Conservation (phyloP, 2,797 vertebrate species). For the Lophius americanus region DNA sequence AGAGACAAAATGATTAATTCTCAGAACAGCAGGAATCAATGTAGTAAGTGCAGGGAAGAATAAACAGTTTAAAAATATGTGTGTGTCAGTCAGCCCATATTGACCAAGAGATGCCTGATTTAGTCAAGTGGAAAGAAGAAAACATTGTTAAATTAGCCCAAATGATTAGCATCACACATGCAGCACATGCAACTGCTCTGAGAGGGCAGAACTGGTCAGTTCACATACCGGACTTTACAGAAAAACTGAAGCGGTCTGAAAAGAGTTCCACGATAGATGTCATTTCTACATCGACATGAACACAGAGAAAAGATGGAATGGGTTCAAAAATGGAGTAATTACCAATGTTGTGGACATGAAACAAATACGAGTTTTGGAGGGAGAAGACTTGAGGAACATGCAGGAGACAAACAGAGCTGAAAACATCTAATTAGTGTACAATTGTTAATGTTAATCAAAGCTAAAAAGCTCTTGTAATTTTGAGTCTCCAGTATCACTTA, state of each 20-base stretch:
- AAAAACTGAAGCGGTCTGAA: constrained; percentile 82
- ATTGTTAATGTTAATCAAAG: constrained; percentile 59
- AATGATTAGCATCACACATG: constrained; percentile 71
- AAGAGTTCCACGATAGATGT: constrained; percentile 83
- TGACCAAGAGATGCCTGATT: constrained; percentile 39
- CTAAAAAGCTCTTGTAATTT: constrained; percentile 28
- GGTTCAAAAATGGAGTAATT: constrained; percentile 59
- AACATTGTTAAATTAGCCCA: constrained; percentile 35
- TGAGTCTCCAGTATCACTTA: constrained; percentile 34
- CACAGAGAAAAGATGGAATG: constrained; percentile 70
- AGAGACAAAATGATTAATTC: constrained; percentile 23
- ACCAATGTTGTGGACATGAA: constrained; percentile 44
- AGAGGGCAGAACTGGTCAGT: constrained; percentile 62
- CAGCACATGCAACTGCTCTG: constrained; percentile 74
- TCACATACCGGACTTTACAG: constrained; percentile 85
- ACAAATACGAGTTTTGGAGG: constrained; percentile 42
- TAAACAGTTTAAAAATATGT: constrained; percentile 16
- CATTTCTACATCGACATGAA: constrained; percentile 79
- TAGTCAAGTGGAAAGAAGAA: constrained; percentile 31
- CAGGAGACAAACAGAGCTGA: constrained; percentile 67
- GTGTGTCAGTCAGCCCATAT: constrained; percentile 26
- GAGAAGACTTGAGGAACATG: constrained; percentile 56
- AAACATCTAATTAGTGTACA: constrained; percentile 50
- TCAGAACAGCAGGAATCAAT: constrained; percentile 31
- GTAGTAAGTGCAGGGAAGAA: constrained; percentile 21